phyloP scores from a whole-genome alignment of 30 jellyfish, hydroid and myxozoan genomes.

The Hydractinia symbiolongicarpus region DNA sequence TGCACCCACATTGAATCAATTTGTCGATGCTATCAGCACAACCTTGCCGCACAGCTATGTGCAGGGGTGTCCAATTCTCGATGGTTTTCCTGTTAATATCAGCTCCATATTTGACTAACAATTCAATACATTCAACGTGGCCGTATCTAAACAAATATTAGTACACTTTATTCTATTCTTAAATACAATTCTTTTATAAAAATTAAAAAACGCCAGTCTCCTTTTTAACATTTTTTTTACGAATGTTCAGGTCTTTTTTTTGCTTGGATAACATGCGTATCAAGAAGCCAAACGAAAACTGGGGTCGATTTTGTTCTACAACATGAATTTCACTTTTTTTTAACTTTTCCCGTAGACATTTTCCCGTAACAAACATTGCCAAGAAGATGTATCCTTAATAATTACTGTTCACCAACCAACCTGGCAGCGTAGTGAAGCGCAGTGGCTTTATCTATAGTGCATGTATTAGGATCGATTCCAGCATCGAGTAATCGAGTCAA shows the following conservation, averaged over 20 bases:
- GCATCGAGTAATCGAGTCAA: background rate
- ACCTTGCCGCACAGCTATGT: slow-evolving; percentile 68
- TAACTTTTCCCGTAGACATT: too few relatives aligned
- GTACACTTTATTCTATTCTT: too few relatives aligned
- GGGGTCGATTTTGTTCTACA: too few relatives aligned
- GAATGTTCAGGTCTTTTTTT: too few relatives aligned
- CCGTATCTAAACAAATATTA: background rate
- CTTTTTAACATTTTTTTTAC: too few relatives aligned
- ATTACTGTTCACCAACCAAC: background rate
- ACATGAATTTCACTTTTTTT: too few relatives aligned
- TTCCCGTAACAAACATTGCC: too few relatives aligned
- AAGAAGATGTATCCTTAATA: too few relatives aligned
- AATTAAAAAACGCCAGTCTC: too few relatives aligned
- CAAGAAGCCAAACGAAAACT: too few relatives aligned
- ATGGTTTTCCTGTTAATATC: slow-evolving; percentile 36
- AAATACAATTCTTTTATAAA: too few relatives aligned
- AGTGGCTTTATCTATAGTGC: background rate
- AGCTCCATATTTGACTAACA: slow-evolving; percentile 42
- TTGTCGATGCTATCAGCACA: slow-evolving; percentile 49
- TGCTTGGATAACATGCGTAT: too few relatives aligned
- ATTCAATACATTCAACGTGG: background rate
- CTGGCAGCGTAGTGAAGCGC: slow-evolving; percentile 19
- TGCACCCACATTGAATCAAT: slow-evolving; percentile 50
- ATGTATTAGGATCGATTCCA: slow-evolving; percentile 2
- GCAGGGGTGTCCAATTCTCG: slow-evolving; percentile 68